Evolutionary conservation across 1,140 invertebrate genomes (phyloP).

Genomic region (Magallana angulata): DNA sequence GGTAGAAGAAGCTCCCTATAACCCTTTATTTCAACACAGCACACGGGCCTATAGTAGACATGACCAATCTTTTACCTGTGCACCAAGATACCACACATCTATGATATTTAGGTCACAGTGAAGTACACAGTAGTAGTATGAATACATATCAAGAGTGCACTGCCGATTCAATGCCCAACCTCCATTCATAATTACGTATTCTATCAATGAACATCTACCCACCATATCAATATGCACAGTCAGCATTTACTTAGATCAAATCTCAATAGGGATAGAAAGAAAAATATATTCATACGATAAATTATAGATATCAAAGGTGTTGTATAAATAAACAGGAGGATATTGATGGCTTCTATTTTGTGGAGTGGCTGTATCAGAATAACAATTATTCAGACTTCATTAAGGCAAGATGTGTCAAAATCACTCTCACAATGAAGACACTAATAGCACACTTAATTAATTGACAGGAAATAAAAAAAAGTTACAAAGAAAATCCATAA

Average conservation of each 20-base stretch:
- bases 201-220: not conserved
- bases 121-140: not conserved
- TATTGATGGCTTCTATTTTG: not conserved
- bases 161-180: not conserved
- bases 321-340: not conserved
- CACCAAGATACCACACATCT: not conserved
- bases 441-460: constrained; percentile 11
- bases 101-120: not conserved
- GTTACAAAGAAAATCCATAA: constrained; percentile 8
- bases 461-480: constrained; percentile 5
- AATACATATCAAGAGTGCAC: not conserved
- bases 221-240: constrained; percentile 7
- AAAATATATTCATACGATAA: not conserved
- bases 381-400: not conserved
- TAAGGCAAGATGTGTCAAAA: not conserved
- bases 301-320: not conserved
- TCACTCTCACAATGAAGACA: not conserved
- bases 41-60: not conserved
- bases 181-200: constrained; percentile 16
- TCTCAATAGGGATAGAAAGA: not conserved
- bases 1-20: not conserved
- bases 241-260: constrained; percentile 11
- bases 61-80: not conserved
- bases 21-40: not conserved
- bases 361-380: not conserved